These are phyloP conservation scores for Chaetodon auriga DNA, from an alignment of 2,113 vertebrate genomes.

Conservation along the genomic window DNA sequence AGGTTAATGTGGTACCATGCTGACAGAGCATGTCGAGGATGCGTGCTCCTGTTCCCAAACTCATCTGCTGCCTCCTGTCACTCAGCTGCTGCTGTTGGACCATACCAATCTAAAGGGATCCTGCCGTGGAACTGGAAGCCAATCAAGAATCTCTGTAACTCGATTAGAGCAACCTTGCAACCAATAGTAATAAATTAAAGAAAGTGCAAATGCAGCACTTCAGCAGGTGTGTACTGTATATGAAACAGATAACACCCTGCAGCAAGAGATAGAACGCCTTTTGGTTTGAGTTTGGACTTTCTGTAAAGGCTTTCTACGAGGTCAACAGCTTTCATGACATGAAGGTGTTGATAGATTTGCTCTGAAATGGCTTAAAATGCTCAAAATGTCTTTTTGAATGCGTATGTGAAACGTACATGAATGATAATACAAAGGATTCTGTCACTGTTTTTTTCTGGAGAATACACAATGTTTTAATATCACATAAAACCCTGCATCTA, in stretches of 20 bases:
- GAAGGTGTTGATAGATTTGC: background rate
- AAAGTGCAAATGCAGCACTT: slow-evolving; percentile 60
- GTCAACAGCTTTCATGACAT: background rate
- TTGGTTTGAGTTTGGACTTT: background rate
- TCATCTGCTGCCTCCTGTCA: slow-evolving; percentile 58
- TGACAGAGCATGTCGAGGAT: slow-evolving; percentile 66
- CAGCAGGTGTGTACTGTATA: slow-evolving; percentile 25
- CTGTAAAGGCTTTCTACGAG: background rate
- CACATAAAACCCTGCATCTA: slow-evolving; percentile 11
- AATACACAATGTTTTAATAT: slow-evolving; percentile 20
- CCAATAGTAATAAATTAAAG: slow-evolving; percentile 56
- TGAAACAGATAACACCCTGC: slow-evolving; percentile 15
- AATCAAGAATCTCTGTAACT: slow-evolving; percentile 65
- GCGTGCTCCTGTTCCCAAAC: slow-evolving; percentile 21
- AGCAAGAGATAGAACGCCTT: background rate
- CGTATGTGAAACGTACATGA: background rate
- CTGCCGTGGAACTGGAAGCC: slow-evolving; percentile 50
- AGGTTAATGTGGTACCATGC: slow-evolving; percentile 71
- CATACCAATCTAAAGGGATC: slow-evolving; percentile 38
- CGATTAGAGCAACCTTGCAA: slow-evolving; percentile 65
- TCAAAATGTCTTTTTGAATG: background rate
- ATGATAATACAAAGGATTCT: background rate
- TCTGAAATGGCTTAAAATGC: background rate
- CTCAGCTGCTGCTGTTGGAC: slow-evolving; percentile 46
- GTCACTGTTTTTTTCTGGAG: background rate